Percentiles rank a stretch among this genome's conserved stretches.
Evolutionary conservation across 2,797 vertebrate genomes (phyloP).

Genomic region (Hydrolagus colliei): DNA sequence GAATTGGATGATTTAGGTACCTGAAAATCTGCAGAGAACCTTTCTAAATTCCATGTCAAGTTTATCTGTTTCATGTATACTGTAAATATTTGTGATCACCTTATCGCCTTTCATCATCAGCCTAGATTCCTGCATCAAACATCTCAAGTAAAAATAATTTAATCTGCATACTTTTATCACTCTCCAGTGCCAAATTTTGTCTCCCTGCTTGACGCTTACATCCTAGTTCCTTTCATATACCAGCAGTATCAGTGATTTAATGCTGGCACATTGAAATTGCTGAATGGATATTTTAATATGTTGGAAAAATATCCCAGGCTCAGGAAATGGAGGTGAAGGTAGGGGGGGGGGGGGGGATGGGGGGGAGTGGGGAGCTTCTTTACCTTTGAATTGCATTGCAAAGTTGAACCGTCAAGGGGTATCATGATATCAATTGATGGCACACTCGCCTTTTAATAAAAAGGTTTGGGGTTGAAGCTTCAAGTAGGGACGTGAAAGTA

Average conservation of each 20-base stretch:
- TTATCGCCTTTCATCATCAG: not conserved
- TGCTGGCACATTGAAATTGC: too few relatives aligned
- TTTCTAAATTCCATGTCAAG: not conserved
- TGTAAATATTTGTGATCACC: not conserved
- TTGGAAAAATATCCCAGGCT: too few relatives aligned
- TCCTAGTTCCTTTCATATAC: not conserved
- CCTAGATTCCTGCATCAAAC: not conserved
- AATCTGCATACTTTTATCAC: slow-evolving; percentile 1
- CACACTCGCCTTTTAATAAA: too few relatives aligned
- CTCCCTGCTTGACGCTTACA: not conserved
- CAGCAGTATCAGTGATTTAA: not conserved
- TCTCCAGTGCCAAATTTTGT: too few relatives aligned
- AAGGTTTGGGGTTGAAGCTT: too few relatives aligned
- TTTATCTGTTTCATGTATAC: not conserved
- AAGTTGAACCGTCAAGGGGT: too few relatives aligned
- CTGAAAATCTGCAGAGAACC: not conserved
- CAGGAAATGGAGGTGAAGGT: too few relatives aligned
- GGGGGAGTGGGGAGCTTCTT: too few relatives aligned
- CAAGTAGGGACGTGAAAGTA: slow-evolving; percentile 31
- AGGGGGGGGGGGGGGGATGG: too few relatives aligned
- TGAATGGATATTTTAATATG: not conserved
- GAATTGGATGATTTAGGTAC: not conserved
- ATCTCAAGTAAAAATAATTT: not conserved
- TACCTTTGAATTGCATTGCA: too few relatives aligned
- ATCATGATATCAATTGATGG: too few relatives aligned